Evolutionary conservation across 2,113 vertebrate genomes (phyloP), one percentile per base, ranked within the genome.

Genomic region (Campylomormyrus tamandua): DNA sequence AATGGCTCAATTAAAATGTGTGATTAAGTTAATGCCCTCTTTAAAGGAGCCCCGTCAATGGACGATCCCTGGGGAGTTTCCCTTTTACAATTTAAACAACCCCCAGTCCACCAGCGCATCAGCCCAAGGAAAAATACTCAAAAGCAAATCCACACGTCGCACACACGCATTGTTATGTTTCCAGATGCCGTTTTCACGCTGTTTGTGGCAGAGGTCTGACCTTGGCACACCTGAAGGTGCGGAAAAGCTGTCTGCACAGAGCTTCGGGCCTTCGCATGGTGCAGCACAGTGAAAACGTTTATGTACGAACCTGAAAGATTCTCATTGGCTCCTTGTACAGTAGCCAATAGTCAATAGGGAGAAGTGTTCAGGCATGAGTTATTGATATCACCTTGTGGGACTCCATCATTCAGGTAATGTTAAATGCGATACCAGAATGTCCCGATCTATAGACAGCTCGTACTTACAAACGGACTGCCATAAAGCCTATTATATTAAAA

Each of bases 51-150:
- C 24, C 50, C 93, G 92, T 88, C 83, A 62, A 92, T 90, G 15
- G 35, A 92, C 93, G 93, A 90, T 90, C 92, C 91, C 74, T 88
- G 92, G 92, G 90, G 85, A 90, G 8, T 91, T 92, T 90, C 89
- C 42, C 21, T 92, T n/a, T 91, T 70, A 90, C 90, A 91, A 83
- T 83, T 87, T 89, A 89, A 89, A 46, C 0, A 6, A 83, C 39
- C 19, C 11, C n/a, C 87, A 91, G 89, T 48, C 58, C 21, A 62
- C 48, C 85, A 85, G 83, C 77, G 39, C 66, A 4, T 91, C 46
- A 2, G 35, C 24, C 46, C 5, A 4, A 42, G 24, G 21, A 89
- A 77, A 89, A 35, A 8, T 27, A 42, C 74, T 7, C 9, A 42
- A 42, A 80, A 15, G 31, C 35, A 17, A 19, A 80, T 8, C 27